These are phyloP conservation scores for Chaetodon trifasciatus DNA, from an alignment of 2,797 vertebrate genomes.

Conservation along the genomic window DNA sequence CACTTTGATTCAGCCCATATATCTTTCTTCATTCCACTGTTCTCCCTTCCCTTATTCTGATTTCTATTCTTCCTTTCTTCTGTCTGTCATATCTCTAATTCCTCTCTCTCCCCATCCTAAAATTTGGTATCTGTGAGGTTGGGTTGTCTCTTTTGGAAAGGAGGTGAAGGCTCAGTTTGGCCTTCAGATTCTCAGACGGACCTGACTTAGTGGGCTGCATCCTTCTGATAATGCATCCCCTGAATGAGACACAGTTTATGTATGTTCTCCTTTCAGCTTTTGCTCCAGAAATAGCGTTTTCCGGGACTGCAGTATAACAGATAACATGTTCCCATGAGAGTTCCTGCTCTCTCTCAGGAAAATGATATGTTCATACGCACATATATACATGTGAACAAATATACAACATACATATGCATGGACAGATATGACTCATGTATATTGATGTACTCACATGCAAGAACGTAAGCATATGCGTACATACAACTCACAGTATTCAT, in stretches of 20 bases:
- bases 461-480: not conserved
- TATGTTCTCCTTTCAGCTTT: not conserved
- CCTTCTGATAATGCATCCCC: not conserved
- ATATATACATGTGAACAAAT: not conserved
- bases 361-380: not conserved
- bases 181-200: slow-evolving; percentile 5
- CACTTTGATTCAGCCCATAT: not conserved
- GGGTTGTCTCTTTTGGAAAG: not conserved
- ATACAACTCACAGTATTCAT: slow-evolving; percentile 35
- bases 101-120: not conserved
- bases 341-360: slow-evolving; percentile 15
- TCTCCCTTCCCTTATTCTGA: not conserved
- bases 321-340: slow-evolving; percentile 34
- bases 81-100: not conserved
- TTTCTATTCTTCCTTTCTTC: not conserved
- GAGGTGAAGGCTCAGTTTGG: not conserved
- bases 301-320: slow-evolving; percentile 20
- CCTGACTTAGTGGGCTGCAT: not conserved
- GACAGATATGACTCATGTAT: not conserved
- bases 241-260: not conserved
- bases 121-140: not conserved
- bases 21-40: not conserved
- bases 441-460: not conserved
- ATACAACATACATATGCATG: not conserved
- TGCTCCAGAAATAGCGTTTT: slow-evolving; percentile 21